phyloP scores from a whole-genome alignment of 2,888 invertebrate genomes.

The Drosophila ustulata region DNA sequence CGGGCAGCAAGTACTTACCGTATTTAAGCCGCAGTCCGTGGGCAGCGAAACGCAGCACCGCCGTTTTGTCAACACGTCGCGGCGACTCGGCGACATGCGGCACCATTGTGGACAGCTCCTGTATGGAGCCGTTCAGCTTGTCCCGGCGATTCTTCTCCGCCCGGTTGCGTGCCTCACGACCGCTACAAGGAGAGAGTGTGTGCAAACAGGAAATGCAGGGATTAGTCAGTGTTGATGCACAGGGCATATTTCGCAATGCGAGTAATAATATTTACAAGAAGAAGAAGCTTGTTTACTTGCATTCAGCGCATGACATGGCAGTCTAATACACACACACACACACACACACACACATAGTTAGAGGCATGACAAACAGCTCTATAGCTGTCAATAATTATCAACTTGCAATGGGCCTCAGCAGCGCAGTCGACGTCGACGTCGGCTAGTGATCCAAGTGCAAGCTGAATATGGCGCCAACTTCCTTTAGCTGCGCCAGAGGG shows the following conservation, averaged over 20 bases:
- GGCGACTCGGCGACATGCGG: slow-evolving; percentile 93
- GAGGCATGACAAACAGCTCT: slow-evolving; percentile 43
- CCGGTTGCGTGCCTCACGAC: slow-evolving; percentile 92
- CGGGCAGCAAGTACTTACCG: slow-evolving; percentile 74
- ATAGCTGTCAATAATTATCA: slow-evolving; percentile 65
- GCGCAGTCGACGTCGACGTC: slow-evolving; percentile 32
- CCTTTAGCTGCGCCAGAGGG: slow-evolving; percentile 6
- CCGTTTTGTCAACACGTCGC: slow-evolving; percentile 95
- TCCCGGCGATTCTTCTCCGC: slow-evolving; percentile 97
- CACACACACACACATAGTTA: not conserved
- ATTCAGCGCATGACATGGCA: slow-evolving; percentile 33
- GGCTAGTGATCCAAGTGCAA: slow-evolving; percentile 13
- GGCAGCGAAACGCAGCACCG: slow-evolving; percentile 93
- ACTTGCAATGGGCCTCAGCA: slow-evolving; percentile 29
- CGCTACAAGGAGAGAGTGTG: slow-evolving; percentile 86
- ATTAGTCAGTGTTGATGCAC: slow-evolving; percentile 31
- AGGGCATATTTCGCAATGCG: slow-evolving; percentile 23
- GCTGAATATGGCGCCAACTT: slow-evolving; percentile 41
- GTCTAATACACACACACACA: slow-evolving; percentile 8
- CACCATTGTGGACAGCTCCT: slow-evolving; percentile 92
- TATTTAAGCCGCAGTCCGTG: slow-evolving; percentile 93
- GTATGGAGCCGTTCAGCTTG: slow-evolving; percentile 94
- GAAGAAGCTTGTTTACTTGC: slow-evolving; percentile 33
- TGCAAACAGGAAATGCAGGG: slow-evolving; percentile 48
- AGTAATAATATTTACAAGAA: slow-evolving; percentile 12